These are phyloP conservation scores for Rhabdophis nuchalis DNA, from an alignment of 2,797 vertebrate genomes.

Conservation along the genomic window DNA sequence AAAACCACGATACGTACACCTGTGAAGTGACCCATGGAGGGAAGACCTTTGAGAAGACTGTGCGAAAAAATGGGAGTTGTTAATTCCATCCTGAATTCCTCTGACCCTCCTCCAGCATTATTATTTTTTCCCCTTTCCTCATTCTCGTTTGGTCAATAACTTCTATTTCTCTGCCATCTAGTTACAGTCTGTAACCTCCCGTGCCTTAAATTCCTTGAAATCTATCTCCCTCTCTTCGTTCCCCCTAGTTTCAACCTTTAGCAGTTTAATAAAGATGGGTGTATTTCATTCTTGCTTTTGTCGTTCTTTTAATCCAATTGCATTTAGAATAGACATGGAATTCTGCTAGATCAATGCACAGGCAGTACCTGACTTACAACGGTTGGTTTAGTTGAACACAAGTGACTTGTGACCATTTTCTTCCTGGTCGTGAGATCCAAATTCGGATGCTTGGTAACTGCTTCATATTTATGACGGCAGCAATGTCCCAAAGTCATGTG, in stretches of 20 bases:
- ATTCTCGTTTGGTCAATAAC: neutral
- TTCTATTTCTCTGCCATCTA: neutral
- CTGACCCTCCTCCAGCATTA: neutral
- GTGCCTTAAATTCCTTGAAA: neutral
- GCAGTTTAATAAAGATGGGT: slow-evolving; percentile 6
- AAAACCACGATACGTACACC: neutral
- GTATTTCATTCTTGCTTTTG: neutral
- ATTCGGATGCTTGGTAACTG: no score
- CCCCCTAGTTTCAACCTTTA: neutral
- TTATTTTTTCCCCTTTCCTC: neutral
- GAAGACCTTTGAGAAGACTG: neutral
- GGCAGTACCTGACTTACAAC: neutral
- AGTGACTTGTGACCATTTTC: neutral
- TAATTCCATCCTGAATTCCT: neutral
- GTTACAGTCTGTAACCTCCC: neutral
- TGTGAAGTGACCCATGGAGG: slow-evolving; percentile 58
- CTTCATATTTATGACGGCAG: no score
- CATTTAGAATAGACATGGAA: neutral
- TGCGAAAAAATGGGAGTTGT: slow-evolving; percentile 28
- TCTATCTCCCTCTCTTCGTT: neutral
- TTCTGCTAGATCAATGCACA: neutral
- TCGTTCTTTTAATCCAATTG: neutral
- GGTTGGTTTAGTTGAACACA: no score
- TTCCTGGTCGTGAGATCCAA: no score
- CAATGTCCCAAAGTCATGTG: no score